A percentile compares a stretch with the other conserved stretches of the same genome.
Conservation (phyloP, 2,888 invertebrate genomes). For the Brachynemurus nebulosus region DNA sequence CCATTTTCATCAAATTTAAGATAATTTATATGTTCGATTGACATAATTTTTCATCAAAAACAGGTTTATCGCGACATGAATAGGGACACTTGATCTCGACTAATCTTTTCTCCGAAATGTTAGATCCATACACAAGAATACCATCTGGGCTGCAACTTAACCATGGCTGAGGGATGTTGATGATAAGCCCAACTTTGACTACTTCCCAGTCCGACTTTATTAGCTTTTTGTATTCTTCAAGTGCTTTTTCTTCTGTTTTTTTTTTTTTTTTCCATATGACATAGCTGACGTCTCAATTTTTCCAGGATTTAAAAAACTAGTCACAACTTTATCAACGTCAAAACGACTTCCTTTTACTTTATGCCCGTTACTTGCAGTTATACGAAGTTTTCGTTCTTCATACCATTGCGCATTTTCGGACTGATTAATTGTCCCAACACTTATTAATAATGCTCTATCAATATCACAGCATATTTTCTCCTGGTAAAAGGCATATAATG, state of each 20-base stretch:
- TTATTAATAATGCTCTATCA: constrained; percentile 3
- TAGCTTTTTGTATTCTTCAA: constrained; percentile 14
- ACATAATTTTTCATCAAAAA: neutral
- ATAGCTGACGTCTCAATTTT: constrained; percentile 13
- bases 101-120: constrained; percentile 17
- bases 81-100: constrained; percentile 17
- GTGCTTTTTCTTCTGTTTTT: constrained; percentile 15
- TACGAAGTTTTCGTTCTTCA: constrained; percentile 8
- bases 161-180: constrained; percentile 15
- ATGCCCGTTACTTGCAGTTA: constrained; percentile 16
- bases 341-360: constrained; percentile 15
- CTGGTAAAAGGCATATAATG: constrained; percentile 12
- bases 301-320: constrained; percentile 11
- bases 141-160: constrained; percentile 16
- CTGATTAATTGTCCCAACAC: constrained; percentile 10
- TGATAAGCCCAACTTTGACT: constrained; percentile 16
- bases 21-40: neutral
- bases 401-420: constrained; percentile 11
- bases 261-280: constrained; percentile 16
- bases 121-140: constrained; percentile 13
- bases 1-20: constrained; percentile 9
- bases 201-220: constrained; percentile 12
- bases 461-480: constrained; percentile 13
- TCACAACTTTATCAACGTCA: constrained; percentile 14
- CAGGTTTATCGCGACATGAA: constrained; percentile 11